Base-by-base conservation (phyloP, 2,113 vertebrate species). In the Danionella cerebrum region DNA sequence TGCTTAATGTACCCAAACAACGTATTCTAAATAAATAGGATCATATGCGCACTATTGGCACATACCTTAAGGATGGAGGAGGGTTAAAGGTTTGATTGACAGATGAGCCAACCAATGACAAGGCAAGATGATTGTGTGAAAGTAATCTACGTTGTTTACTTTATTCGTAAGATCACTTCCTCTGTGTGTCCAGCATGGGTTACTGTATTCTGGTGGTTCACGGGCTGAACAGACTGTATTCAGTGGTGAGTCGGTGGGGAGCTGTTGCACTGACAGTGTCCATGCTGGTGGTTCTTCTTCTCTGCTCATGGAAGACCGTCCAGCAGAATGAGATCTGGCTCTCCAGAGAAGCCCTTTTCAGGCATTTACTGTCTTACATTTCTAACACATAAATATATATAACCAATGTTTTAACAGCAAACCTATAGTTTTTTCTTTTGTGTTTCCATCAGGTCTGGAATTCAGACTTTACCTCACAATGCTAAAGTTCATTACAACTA, bases 401-500 rank as follows among this genome's bases (percentile, higher is more conserved):
- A 6, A 6, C 9, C 5, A 9, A 33, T 33, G 29, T 1, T 33
- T 2, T 6, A 9, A 33, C 29, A 4, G 29, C 3, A 31, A 31
- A 31, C 29, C 4, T 9, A 14, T 14, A 14, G 48, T 4, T 16
- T 16, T 16, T 51, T 51, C 48, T 11, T 31, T 1, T 29, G 24
- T n/a, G 11, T 55, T 39, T 11, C 70, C 39, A 2, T 11, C 80
- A 98, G 96, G 80, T 98, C 96, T 71, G 96, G 96, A 50, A 94
- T 99, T 80, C 88, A 92, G 83, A 97, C 95, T 48, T 82, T 98
- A 74, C 96, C 96, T 67, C 94, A 96, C 82, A 99, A 99, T 0
- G 96, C 96, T 82, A 99, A 99, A 87, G 96, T 96, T 44, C 96
- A 99, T 79, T 99, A 99, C 87, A 99, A 99, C 89, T 99, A 95